Evolutionary conservation across 2,888 invertebrate species (phyloP), one percentile per base, ranked within the genome.

Genomic region (Chouioia cunea): DNA sequence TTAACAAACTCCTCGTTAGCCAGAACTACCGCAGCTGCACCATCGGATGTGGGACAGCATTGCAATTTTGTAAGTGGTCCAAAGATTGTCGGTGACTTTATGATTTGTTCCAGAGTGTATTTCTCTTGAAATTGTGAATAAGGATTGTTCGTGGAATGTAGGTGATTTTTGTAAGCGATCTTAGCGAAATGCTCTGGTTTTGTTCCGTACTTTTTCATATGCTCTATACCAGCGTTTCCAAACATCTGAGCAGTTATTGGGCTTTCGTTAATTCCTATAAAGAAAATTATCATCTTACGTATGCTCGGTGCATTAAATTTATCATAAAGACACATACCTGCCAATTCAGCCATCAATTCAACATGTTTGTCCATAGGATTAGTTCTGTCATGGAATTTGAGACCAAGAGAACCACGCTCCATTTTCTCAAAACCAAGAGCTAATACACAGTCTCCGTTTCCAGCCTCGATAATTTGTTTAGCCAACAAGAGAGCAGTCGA

Each of bases 391-490:
- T 88, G 88, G 78, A 89, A 93, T 86, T 92, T 93, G 0, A 91
- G 86, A 15, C 90, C 87, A 14, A 99, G 88, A 0, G 98, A 97
- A 0, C 99, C 99, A 15, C 91, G 90, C 77, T 97, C 93, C 99
- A 99, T 99, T 87, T 98, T 99, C 83, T 99, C 99, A 85, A 99
- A 99, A 4, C 99, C 99, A 43, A 98, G 87, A 1, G 97, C 98
- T 68, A 99, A 87, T 0, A 95, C 93, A 81, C 98, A 95, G 78
- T 97, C 94, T 16, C 92, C 91, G 79, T 91, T 89, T 14, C 96
- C 97, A 73, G 93, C 92, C 86, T 96, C 94, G n/a, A 99, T 88
- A 20, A 97, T 89, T 86, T 98, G 97, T 83, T 97, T 97, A 0
- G 93, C 97, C 80, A 99, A 88, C 81, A 93, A 90, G 3, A 99